Percentiles rank a stretch among this genome's conserved stretches.
Conservation (phyloP, 2,113 vertebrate genomes). For the Gymnarchus niloticus region DNA sequence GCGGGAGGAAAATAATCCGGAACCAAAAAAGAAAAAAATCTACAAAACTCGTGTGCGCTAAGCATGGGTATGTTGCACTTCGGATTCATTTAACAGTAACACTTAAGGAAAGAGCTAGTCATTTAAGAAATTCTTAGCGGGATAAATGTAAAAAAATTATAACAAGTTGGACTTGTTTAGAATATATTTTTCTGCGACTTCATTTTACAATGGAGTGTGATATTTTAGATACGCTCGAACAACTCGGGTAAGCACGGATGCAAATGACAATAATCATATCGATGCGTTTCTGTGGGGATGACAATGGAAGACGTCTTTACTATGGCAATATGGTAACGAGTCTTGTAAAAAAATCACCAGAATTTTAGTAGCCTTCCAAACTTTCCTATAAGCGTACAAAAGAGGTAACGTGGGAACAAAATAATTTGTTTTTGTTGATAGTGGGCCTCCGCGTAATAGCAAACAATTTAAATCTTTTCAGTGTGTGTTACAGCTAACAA, state of each 20-base stretch:
- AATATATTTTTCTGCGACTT: not conserved
- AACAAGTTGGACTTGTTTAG: not conserved
- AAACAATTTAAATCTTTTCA: not conserved
- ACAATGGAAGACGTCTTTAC: not conserved
- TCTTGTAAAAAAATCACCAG: not conserved
- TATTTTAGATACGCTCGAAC: conserved; percentile 58
- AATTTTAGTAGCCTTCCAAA: not conserved
- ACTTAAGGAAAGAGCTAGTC: not conserved
- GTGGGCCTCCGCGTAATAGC: not conserved
- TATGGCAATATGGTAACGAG: not conserved
- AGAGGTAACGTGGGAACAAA: not conserved
- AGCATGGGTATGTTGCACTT: not conserved
- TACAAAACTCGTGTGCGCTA: not conserved
- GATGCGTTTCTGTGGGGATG: not conserved
- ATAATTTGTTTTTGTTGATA: not conserved
- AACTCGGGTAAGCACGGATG: conserved; percentile 53
- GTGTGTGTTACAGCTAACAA: not conserved
- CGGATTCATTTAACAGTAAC: conserved; percentile 7
- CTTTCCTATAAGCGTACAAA: not conserved
- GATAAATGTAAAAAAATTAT: not conserved
- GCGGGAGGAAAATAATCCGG: too few species aligned
- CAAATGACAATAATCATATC: not conserved
- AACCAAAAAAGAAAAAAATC: too few species aligned
- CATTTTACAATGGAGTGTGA: conserved; percentile 52
- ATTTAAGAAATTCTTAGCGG: not conserved